A percentile compares a stretch with the other conserved stretches of the same genome.
phyloP scores from a whole-genome alignment of 2,113 vertebrate species.

The Anser brachyrhynchus region DNA sequence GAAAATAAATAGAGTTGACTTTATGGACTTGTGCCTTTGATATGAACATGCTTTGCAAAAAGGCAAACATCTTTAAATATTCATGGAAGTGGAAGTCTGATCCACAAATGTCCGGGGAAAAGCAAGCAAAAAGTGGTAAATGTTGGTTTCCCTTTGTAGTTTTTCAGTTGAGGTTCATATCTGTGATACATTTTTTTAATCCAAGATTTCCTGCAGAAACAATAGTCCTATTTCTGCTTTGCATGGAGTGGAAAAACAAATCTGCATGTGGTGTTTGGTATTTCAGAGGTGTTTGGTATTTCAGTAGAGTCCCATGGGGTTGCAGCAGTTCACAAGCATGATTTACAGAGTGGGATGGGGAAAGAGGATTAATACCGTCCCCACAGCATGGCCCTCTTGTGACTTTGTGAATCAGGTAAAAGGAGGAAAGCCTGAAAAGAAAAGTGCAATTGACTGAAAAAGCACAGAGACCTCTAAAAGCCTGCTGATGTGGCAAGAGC shows the following conservation, averaged over 20 bases:
- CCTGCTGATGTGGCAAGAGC: constrained; percentile 39
- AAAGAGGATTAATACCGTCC: constrained; percentile 8
- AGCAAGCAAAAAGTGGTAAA: background rate
- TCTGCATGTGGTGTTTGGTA: constrained; percentile 16
- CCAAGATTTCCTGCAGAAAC: background rate
- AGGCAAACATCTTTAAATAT: background rate
- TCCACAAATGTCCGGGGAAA: background rate
- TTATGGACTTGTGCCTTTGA: background rate
- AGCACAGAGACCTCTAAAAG: constrained; percentile 32
- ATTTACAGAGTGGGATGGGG: background rate
- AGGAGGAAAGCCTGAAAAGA: constrained; percentile 20
- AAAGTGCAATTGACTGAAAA: constrained; percentile 22
- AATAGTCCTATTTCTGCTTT: background rate
- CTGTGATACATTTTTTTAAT: background rate
- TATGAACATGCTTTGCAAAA: background rate
- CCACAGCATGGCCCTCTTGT: background rate
- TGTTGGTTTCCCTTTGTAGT: background rate
- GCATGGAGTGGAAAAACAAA: background rate
- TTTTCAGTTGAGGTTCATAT: background rate
- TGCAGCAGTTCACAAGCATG: background rate
- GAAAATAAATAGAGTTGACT: background rate
- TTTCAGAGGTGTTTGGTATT: constrained; percentile 20
- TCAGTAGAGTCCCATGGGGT: background rate
- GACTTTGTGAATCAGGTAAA: constrained; percentile 36
- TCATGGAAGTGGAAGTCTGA: background rate